Conservation (phyloP, 2,888 invertebrate genomes). For the Colostygia pectinataria region DNA sequence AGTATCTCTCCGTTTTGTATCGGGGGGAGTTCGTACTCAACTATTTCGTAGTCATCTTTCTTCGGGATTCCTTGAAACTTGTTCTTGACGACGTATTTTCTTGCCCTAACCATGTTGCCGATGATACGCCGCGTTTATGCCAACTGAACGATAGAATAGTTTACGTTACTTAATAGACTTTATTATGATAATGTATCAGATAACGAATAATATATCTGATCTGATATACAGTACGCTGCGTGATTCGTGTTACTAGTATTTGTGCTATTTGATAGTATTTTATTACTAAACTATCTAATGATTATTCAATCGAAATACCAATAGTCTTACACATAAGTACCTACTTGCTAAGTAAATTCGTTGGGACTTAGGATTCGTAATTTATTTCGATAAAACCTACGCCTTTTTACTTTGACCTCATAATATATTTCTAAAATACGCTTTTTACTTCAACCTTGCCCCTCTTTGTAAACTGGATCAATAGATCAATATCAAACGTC, state of each 20-base stretch:
- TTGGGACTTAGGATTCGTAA: no score
- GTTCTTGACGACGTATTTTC: conserved; percentile 81
- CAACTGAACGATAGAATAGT: conserved; percentile 3
- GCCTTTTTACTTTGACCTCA: no score
- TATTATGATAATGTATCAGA: conserved; percentile 26
- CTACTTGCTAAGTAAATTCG: no score
- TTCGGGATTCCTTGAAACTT: conserved; percentile 84
- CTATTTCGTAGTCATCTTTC: conserved; percentile 80
- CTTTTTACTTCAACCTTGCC: no score
- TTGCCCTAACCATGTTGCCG: conserved; percentile 73
- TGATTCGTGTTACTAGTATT: conserved; percentile 5
- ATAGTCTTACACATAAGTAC: no score
- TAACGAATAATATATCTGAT: conserved; percentile 1
- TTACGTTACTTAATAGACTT: neutral
- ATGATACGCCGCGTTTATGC: conserved; percentile 40
- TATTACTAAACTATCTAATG: no score
- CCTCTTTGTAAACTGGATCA: no score
- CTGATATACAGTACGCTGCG: neutral
- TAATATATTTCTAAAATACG: no score
- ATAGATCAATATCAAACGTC: no score
- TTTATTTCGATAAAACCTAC: no score
- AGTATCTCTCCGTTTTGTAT: conserved; percentile 80
- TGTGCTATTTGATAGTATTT: neutral
- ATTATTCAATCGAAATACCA: no score
- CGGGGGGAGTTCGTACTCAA: conserved; percentile 83